Percentiles rank a stretch among this genome's conserved stretches.
phyloP scores from a whole-genome alignment of 53 echinoderm and acorn worm species.

The Antedon mediterranea region DNA sequence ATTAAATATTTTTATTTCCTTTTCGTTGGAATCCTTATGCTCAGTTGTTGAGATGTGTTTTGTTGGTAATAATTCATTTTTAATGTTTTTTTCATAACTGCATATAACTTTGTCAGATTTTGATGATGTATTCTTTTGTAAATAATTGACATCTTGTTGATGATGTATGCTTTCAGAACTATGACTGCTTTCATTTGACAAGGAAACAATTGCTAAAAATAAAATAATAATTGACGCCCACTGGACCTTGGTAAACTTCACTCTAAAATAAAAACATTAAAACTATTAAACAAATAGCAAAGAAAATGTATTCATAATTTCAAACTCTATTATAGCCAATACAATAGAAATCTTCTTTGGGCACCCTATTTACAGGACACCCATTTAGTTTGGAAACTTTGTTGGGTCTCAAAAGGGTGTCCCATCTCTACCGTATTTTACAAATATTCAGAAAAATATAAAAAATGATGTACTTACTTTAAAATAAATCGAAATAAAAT shows the following conservation, averaged over 20 bases:
- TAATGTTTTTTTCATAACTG: not conserved
- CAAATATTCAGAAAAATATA: no score
- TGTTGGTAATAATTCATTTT: not conserved
- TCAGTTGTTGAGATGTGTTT: not conserved
- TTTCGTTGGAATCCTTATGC: no score
- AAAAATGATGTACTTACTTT: constrained; percentile 46
- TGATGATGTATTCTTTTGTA: not conserved
- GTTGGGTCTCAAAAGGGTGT: no score
- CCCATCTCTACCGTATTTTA: no score
- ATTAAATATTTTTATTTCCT: not conserved
- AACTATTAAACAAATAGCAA: no score
- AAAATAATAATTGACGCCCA: constrained; percentile 84
- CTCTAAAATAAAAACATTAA: constrained; percentile 41
- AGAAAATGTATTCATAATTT: no score
- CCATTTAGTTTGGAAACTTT: no score
- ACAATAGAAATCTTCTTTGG: no score
- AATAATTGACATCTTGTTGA: not conserved
- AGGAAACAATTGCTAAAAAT: constrained; percentile 69
- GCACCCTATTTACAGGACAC: no score
- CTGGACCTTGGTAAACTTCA: constrained; percentile 52
- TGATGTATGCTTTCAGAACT: not conserved
- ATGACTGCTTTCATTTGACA: constrained; percentile 39
- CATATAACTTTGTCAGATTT: not conserved
- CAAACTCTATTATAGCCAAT: no score
- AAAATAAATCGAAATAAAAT: constrained; percentile 79